Percentiles rank a stretch among this genome's conserved stretches.
These are phyloP conservation scores for Polyommatus iphigenia DNA, from an alignment of 2,888 invertebrate genomes.

Conservation along the genomic window DNA sequence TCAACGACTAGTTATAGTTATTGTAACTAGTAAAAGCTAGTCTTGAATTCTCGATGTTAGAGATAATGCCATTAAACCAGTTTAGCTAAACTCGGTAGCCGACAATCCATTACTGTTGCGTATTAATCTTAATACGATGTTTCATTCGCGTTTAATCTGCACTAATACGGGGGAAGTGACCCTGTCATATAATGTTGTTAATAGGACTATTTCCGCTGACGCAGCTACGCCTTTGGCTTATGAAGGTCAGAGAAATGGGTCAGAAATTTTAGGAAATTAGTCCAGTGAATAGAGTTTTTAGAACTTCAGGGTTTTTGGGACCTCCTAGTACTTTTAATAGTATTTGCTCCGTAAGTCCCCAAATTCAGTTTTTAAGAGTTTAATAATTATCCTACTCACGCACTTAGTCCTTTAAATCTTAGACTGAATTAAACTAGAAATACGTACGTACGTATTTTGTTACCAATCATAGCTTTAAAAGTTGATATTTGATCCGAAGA, in stretches of 20 bases:
- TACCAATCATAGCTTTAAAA: too few species aligned
- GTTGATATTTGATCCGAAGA: too few species aligned
- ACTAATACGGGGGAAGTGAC: constrained; percentile 44
- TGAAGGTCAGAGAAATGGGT: constrained; percentile 1
- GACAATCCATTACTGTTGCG: constrained; percentile 15
- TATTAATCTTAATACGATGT: constrained; percentile 26
- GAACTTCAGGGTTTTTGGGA: too few species aligned
- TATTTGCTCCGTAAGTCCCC: too few species aligned
- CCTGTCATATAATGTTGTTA: constrained; percentile 64
- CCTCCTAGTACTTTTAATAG: too few species aligned
- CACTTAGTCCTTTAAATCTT: too few species aligned
- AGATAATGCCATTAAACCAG: not conserved
- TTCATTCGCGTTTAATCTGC: constrained; percentile 35
- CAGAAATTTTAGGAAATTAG: not conserved
- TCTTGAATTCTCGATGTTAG: not conserved
- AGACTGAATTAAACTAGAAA: too few species aligned
- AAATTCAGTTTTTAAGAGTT: too few species aligned
- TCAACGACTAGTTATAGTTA: too few species aligned
- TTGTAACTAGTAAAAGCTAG: not conserved
- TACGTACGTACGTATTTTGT: too few species aligned
- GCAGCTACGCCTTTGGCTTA: constrained; percentile 51
- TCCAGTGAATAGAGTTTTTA: too few species aligned
- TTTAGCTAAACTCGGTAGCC: not conserved
- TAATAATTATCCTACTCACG: too few species aligned
- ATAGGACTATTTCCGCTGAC: constrained; percentile 67